Conservation (phyloP, 2,888 invertebrate species). For the Agrotis exclamationis region DNA sequence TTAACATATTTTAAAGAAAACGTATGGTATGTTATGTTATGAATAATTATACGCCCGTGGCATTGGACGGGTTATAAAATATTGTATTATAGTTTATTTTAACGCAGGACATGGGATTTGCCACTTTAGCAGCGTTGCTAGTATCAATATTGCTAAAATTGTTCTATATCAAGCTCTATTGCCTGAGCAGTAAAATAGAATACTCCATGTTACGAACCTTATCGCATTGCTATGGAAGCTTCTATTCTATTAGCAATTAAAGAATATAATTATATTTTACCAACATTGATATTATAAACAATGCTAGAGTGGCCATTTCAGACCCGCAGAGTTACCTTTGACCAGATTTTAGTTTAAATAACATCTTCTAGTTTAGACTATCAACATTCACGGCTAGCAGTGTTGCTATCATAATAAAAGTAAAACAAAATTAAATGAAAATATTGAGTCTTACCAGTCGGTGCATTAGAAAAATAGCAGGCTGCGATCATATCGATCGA, state of each 20-base stretch:
- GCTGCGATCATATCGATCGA: slow-evolving; percentile 64
- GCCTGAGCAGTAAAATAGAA: too few species aligned
- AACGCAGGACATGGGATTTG: background rate
- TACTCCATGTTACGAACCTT: too few species aligned
- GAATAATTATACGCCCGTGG: slow-evolving; percentile 35
- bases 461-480: slow-evolving; percentile 54
- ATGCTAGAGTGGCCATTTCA: too few species aligned
- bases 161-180: too few species aligned
- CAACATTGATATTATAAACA: too few species aligned
- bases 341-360: slow-evolving; percentile 11
- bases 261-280: too few species aligned
- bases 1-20: slow-evolving; percentile 32
- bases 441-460: slow-evolving; percentile 72
- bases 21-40: slow-evolving; percentile 34
- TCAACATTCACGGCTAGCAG: slow-evolving; percentile 16
- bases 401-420: slow-evolving; percentile 50
- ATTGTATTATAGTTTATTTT: slow-evolving; percentile 9
- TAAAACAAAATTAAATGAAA: slow-evolving; percentile 40
- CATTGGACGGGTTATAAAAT: slow-evolving; percentile 34
- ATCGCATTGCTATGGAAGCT: too few species aligned
- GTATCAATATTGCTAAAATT: too few species aligned
- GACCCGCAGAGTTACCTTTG: background rate
- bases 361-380: slow-evolving; percentile 10
- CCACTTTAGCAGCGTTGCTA: too few species aligned
- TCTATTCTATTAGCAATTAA: too few species aligned